Evolutionary conservation across 2,797 vertebrate species (phyloP).

Genomic region (Psittacula echo): DNA sequence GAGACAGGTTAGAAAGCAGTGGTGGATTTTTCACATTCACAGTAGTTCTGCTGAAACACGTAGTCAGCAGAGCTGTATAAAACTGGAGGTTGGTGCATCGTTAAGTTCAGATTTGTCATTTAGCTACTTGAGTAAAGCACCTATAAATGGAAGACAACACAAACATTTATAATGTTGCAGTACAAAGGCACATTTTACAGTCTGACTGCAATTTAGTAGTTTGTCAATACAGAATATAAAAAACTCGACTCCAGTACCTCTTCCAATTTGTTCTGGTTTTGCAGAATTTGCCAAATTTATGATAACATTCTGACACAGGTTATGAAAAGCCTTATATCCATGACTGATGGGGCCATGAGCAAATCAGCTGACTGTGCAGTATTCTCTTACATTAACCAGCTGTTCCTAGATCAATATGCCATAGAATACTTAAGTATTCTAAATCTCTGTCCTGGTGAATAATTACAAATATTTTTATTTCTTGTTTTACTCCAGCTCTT

Average conservation of each 20-base stretch:
- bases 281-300: background rate
- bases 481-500: background rate
- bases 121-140: background rate
- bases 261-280: background rate
- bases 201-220: background rate
- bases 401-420: background rate
- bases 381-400: background rate
- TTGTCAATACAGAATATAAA: background rate
- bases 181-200: background rate
- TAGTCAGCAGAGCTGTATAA: slow-evolving; percentile 1
- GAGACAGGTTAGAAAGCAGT: background rate
- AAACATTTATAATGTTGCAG: background rate
- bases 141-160: background rate
- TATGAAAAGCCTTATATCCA: background rate
- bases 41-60: background rate
- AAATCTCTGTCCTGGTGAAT: background rate
- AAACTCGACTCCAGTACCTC: background rate
- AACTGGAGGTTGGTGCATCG: background rate
- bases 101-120: slow-evolving; percentile 14
- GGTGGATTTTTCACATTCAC: slow-evolving; percentile 2
- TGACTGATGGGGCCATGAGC: background rate
- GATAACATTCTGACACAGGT: background rate
- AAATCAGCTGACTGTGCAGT: background rate
- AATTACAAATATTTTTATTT: background rate
- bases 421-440: background rate